Percentiles rank a stretch among this genome's conserved stretches.
phyloP scores from a whole-genome alignment of 2,113 vertebrate species.

The Phalacrocorax aristotelis region DNA sequence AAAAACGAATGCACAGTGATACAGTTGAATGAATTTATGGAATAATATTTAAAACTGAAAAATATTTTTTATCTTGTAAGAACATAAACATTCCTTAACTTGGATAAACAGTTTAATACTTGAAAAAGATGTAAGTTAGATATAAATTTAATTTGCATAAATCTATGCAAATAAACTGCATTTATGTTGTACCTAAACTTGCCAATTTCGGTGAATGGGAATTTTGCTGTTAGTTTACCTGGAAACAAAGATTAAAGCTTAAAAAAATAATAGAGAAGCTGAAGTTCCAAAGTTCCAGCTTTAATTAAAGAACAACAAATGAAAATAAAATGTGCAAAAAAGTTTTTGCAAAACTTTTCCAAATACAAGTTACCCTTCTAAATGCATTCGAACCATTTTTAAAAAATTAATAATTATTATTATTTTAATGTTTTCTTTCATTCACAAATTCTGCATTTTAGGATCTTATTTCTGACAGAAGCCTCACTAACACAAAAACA shows the following conservation, averaged over 20 bases:
- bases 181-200: background rate
- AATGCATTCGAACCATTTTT: background rate
- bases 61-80: background rate
- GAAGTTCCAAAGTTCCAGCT: background rate
- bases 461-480: background rate
- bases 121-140: background rate
- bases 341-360: background rate
- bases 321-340: background rate
- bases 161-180: background rate
- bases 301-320: background rate
- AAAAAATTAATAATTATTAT: background rate
- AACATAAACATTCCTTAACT: background rate
- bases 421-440: background rate
- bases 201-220: background rate
- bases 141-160: background rate
- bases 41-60: background rate
- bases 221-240: background rate
- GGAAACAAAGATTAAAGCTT: background rate
- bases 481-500: background rate
- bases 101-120: background rate
- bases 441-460: background rate
- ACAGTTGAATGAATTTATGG: background rate
- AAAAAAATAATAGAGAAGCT: background rate
- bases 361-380: background rate
- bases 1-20: background rate